phyloP scores from a whole-genome alignment of 2,797 vertebrate species.

The Glyptemys insculpta region DNA sequence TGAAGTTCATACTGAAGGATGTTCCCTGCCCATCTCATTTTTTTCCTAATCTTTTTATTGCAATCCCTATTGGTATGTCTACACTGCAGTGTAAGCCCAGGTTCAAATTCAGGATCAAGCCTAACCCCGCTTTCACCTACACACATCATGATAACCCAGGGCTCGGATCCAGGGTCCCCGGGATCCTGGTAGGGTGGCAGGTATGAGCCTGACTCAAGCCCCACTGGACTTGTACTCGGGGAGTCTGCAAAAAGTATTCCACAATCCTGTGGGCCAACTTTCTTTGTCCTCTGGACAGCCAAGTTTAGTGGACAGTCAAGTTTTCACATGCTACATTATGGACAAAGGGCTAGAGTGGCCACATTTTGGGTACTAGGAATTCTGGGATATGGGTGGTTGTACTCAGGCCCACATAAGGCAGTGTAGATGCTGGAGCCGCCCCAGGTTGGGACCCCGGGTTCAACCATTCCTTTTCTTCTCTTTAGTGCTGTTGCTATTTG shows the following conservation, averaged over 20 bases:
- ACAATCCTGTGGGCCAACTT: too few relatives aligned
- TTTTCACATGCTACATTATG: not conserved
- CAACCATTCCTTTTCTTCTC: not conserved
- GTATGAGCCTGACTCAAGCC: not conserved
- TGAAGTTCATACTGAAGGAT: not conserved
- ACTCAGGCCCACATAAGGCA: not conserved
- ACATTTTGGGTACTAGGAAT: not conserved
- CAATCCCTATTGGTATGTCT: not conserved
- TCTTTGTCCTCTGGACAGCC: not conserved
- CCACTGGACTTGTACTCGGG: not conserved
- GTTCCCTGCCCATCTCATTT: not conserved
- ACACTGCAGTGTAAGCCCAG: too few relatives aligned
- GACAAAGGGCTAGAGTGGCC: not conserved
- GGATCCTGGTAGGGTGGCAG: not conserved
- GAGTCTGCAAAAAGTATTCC: not conserved
- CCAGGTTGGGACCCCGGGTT: not conserved
- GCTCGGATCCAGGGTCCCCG: not conserved
- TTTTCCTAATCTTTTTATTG: not conserved
- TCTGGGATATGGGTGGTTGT: not conserved
- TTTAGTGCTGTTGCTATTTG: not conserved
- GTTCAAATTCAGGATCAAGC: not conserved
- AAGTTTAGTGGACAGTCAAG: not conserved
- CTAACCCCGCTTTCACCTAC: not conserved
- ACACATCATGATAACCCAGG: not conserved
- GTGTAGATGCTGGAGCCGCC: not conserved